These are phyloP conservation scores for Nasonovia ribisnigri DNA, from an alignment of 2,888 invertebrate genomes.

Conservation along the genomic window DNA sequence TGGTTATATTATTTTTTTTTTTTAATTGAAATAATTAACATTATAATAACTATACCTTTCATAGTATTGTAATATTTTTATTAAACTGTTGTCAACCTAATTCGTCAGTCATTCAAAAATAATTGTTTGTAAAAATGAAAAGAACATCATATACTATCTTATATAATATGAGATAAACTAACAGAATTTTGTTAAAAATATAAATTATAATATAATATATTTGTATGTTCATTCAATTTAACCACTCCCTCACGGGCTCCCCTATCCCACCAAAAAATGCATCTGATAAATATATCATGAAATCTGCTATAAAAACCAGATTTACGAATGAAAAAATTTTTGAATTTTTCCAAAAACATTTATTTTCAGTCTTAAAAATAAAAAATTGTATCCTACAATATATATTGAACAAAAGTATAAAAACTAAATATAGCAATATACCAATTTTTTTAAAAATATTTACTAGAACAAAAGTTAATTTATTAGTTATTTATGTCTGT, in stretches of 20 bases:
- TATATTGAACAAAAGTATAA: no score
- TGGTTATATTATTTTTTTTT: not conserved
- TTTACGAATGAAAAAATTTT: not conserved
- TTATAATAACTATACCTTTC: not conserved
- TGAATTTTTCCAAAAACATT: no score
- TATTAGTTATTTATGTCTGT: no score
- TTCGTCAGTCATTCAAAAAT: not conserved
- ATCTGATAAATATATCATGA: not conserved
- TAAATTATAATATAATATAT: not conserved
- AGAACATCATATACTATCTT: not conserved
- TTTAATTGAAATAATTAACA: not conserved
- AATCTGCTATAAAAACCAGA: no score
- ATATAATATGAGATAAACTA: not conserved
- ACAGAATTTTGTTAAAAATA: no score
- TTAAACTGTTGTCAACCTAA: not conserved
- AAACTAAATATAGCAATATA: no score
- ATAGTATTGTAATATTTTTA: not conserved
- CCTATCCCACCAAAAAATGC: not conserved
- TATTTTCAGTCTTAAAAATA: no score
- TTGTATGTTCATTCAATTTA: not conserved
- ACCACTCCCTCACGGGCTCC: no score
- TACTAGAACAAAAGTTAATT: no score
- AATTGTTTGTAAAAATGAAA: not conserved
- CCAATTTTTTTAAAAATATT: no score
- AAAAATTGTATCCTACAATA: no score